Base-by-base conservation (phyloP, 2,797 vertebrate genomes). In the Diglossa cyanea region DNA sequence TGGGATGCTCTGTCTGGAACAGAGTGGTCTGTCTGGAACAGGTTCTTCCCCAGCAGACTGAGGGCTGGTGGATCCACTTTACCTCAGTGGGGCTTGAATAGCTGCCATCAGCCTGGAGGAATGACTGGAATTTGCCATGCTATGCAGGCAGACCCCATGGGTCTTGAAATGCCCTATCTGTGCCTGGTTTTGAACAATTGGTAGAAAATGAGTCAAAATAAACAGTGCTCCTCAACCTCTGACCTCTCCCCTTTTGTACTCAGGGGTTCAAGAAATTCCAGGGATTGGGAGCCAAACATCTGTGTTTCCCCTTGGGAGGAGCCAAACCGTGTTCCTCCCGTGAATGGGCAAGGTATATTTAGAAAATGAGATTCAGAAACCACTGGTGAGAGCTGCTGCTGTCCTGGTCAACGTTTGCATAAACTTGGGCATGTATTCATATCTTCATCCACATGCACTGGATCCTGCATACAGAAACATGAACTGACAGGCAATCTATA, bases 181-280 rank as follows among this genome's bases (percentile, higher is more conserved):
- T 76, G 9, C 4, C 1, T 1, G 1, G 4, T 68, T 93, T 84
- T 63, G 66, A 90, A 93, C 81, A 93, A 93, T 35, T 60, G 83
- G 60, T 83, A 91, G 54, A 93, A 94, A 94, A 77, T 2, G 0
- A 17, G 42, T 47, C 45, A 91, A 86, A 94, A 91, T 88, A 95
- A 91, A 94, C 68, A 90, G 51, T 37, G 47, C 63, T 84, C 47
- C 54, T 75, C 0, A 31, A 79, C 91, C 88, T 91, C 66, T 83
- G 82, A 28, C 72, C 90, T 93, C 90, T 96, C 47, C 37, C 72
- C 75, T 94, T 93, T 94, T 92, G 92, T 94, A 47, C 90, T 85
- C 25, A 87, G 62, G 92, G 72, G 91, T 91, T 95, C 77, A 92
- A 95, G 78, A 83, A 94, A 92, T 96, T 96, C 90, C 83, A 73